A percentile compares a stretch with the other conserved stretches of the same genome.
phyloP scores from a whole-genome alignment of 2,113 vertebrate species.

The Cyprinodon tularosa region DNA sequence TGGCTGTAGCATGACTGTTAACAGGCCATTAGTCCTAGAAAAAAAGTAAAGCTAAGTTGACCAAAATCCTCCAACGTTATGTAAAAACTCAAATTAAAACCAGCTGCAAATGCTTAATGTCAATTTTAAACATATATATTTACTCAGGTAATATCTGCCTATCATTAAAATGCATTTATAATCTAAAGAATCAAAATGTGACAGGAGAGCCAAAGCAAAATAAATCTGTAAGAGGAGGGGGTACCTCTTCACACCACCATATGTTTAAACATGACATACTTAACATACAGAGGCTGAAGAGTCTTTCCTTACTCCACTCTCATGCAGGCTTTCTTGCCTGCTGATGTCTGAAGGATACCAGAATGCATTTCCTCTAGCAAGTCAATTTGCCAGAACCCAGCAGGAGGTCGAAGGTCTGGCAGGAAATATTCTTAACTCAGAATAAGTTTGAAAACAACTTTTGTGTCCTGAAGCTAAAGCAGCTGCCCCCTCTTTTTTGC shows the following conservation, averaged over 20 bases:
- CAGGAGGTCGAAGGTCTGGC: neutral
- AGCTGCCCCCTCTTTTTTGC: neutral
- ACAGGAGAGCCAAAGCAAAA: neutral
- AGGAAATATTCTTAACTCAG: neutral
- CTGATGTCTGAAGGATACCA: neutral
- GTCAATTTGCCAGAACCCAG: neutral
- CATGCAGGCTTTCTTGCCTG: neutral
- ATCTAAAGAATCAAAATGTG: neutral
- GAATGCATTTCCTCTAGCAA: neutral
- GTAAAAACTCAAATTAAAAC: too few species aligned
- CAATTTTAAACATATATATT: too few species aligned
- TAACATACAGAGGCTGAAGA: neutral
- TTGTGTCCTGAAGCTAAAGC: neutral
- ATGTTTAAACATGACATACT: constrained; percentile 7
- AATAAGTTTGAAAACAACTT: neutral
- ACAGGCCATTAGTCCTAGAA: too few species aligned
- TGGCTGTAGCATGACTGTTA: too few species aligned
- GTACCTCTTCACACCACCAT: neutral
- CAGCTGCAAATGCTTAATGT: too few species aligned
- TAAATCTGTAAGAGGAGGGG: neutral
- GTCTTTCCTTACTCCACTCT: neutral
- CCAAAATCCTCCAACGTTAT: too few species aligned
- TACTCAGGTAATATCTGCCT: too few species aligned
- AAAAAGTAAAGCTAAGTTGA: too few species aligned
- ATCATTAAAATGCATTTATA: neutral